A percentile compares a stretch with the other conserved stretches of the same genome.
These are phyloP conservation scores for Mellivora capensis DNA, from an alignment of 2,113 vertebrate genomes.

Conservation along the genomic window DNA sequence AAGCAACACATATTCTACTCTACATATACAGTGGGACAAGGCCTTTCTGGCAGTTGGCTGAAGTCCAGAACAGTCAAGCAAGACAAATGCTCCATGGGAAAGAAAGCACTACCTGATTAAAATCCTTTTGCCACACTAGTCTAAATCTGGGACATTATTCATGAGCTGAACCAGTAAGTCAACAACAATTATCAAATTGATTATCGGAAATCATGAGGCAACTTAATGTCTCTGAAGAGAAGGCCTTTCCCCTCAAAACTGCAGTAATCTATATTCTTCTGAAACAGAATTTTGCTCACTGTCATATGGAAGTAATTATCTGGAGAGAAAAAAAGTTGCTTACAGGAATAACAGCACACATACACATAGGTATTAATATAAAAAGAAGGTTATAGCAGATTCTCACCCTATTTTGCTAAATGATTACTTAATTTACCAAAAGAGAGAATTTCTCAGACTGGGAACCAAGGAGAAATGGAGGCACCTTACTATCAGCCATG, in stretches of 20 bases:
- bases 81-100: slow-evolving; percentile 61
- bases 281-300: not conserved
- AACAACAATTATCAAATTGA: slow-evolving; percentile 64
- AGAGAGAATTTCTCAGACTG: not conserved
- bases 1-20: not conserved
- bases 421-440: not conserved
- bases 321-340: not conserved
- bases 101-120: slow-evolving; percentile 61
- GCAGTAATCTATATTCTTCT: not conserved
- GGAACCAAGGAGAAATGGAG: not conserved
- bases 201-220: slow-evolving; percentile 37
- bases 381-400: not conserved
- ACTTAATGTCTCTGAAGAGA: not conserved
- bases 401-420: not conserved
- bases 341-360: not conserved
- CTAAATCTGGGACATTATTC: slow-evolving; percentile 45
- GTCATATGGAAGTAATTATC: not conserved
- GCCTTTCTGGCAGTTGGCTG: slow-evolving; percentile 42
- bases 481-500: not conserved
- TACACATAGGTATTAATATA: not conserved
- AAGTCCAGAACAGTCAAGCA: slow-evolving; percentile 63
- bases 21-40: not conserved
- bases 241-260: not conserved
- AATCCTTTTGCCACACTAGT: slow-evolving; percentile 43
- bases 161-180: slow-evolving; percentile 42